These are phyloP conservation scores for Hemaris fuciformis DNA, from an alignment of 2,888 invertebrate species.

Conservation along the genomic window DNA sequence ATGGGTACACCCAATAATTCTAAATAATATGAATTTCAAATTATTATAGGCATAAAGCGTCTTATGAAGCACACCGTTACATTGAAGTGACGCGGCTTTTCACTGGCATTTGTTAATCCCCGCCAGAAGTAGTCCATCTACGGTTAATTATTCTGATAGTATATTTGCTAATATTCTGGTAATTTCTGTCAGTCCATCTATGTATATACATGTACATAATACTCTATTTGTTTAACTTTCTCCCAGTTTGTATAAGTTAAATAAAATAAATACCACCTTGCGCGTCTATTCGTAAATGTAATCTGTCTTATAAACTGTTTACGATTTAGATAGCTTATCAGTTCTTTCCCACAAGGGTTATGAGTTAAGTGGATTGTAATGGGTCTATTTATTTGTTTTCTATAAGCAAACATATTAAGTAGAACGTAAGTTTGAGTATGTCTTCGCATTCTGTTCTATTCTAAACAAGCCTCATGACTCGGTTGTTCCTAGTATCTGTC, in stretches of 20 bases:
- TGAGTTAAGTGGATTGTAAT: not conserved
- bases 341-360: not conserved
- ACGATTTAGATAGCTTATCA: not conserved
- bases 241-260: not conserved
- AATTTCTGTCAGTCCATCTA: too few species aligned
- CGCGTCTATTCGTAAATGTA: not conserved
- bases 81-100: too few species aligned
- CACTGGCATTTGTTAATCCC: too few species aligned
- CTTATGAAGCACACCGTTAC: too few species aligned
- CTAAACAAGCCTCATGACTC: not conserved
- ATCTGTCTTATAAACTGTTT: not conserved
- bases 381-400: not conserved
- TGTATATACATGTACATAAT: not conserved
- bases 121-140: too few species aligned
- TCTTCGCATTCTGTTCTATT: not conserved
- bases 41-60: too few species aligned
- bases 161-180: too few species aligned
- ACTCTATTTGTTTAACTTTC: not conserved
- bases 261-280: not conserved
- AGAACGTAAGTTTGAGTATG: not conserved
- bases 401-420: not conserved
- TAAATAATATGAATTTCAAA: too few species aligned
- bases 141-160: too few species aligned
- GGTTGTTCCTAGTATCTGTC: too few species aligned
- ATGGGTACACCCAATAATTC: too few species aligned